These are phyloP conservation scores for Marronus borbonicus DNA, from an alignment of 2,888 invertebrate species.

Conservation along the genomic window DNA sequence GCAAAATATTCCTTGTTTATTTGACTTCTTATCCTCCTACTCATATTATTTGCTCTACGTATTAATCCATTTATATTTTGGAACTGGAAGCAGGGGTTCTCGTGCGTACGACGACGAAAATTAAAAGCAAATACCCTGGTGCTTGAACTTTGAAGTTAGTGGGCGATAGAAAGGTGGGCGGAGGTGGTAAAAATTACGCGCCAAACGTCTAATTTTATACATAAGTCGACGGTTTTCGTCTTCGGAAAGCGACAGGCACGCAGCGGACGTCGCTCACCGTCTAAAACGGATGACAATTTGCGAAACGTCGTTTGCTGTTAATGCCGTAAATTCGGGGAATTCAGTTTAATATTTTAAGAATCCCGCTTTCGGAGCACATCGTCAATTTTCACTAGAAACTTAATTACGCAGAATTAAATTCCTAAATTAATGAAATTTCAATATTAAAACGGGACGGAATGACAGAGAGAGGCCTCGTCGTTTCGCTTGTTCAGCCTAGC, in stretches of 20 bases:
- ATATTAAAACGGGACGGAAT: slow-evolving; percentile 30
- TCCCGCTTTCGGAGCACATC: slow-evolving; percentile 36
- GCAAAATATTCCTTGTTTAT: not conserved
- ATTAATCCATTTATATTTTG: slow-evolving; percentile 9
- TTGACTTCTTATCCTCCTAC: slow-evolving; percentile 2
- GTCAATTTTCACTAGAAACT: slow-evolving; percentile 48
- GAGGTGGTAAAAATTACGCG: slow-evolving; percentile 5
- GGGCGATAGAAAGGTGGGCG: not conserved
- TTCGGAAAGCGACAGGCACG: not conserved
- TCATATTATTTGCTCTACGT: slow-evolving; percentile 2
- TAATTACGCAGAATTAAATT: slow-evolving; percentile 56
- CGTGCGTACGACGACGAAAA: slow-evolving; percentile 9
- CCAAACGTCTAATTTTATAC: slow-evolving; percentile 17
- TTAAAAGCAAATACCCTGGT: slow-evolving; percentile 26
- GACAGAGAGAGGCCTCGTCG: not conserved
- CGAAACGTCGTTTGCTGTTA: slow-evolving; percentile 2
- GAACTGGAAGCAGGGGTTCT: not conserved
- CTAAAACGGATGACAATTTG: slow-evolving; percentile 11
- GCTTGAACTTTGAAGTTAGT: not conserved
- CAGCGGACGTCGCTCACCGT: not conserved
- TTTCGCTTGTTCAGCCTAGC: not conserved
- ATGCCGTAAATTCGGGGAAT: slow-evolving; percentile 30
- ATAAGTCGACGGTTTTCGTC: not conserved
- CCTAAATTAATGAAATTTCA: slow-evolving; percentile 55
- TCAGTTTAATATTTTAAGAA: slow-evolving; percentile 45